phyloP scores from a whole-genome alignment of 1,140 invertebrate genomes.

The Panagrolaimus sp. region DNA sequence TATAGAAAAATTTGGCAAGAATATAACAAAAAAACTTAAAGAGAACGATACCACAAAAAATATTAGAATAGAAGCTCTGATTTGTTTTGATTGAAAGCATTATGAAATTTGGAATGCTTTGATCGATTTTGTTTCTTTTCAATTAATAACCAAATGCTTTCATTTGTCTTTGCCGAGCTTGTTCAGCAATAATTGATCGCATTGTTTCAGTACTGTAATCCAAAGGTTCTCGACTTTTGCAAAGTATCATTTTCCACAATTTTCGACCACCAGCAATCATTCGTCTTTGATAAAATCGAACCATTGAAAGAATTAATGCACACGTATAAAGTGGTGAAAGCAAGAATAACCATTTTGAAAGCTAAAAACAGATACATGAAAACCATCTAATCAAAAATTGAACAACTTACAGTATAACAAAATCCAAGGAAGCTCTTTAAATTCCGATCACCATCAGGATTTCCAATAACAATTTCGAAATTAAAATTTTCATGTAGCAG shows the following conservation, averaged over 20 bases:
- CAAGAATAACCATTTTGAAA: slow-evolving; percentile 24
- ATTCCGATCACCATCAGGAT: slow-evolving; percentile 9
- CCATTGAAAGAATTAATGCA: slow-evolving; percentile 15
- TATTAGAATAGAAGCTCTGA: too few species aligned
- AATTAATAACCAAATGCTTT: not conserved
- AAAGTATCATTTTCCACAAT: slow-evolving; percentile 14
- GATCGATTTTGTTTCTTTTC: too few species aligned
- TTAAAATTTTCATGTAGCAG: slow-evolving; percentile 38
- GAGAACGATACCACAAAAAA: too few species aligned
- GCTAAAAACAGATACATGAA: slow-evolving; percentile 14
- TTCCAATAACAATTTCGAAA: slow-evolving; percentile 25
- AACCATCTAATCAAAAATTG: not conserved
- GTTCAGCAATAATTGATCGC: slow-evolving; percentile 46
- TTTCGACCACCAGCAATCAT: not conserved
- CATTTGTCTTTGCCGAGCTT: slow-evolving; percentile 32
- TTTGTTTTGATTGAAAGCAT: too few species aligned
- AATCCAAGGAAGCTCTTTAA: slow-evolving; percentile 19
- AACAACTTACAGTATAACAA: slow-evolving; percentile 23
- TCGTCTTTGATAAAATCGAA: slow-evolving; percentile 19
- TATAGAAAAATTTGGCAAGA: too few species aligned
- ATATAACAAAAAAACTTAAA: too few species aligned
- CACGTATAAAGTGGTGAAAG: slow-evolving; percentile 23
- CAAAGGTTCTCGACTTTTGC: slow-evolving; percentile 20
- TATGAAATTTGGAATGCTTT: too few species aligned
- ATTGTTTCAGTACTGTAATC: slow-evolving; percentile 44